Conservation (phyloP, 2,797 vertebrate genomes). For the Podarcis lilfordi region DNA sequence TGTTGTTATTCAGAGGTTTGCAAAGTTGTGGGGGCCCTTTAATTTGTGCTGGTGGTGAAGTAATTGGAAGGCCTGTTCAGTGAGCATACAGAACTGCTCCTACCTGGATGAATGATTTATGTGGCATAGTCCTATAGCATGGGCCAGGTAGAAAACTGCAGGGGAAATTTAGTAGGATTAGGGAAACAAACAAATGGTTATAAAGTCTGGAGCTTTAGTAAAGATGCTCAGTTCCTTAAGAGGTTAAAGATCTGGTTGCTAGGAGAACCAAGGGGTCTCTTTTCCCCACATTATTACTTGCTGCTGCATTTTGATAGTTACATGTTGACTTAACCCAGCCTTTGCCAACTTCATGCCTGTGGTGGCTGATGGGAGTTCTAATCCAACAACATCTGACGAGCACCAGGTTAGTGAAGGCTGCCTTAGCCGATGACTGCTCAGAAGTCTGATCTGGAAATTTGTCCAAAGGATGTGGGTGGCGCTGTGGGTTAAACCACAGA, state of each 20-base stretch:
- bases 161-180: neutral
- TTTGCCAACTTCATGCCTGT: too few species aligned
- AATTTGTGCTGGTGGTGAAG: neutral
- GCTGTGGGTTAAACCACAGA: too few species aligned
- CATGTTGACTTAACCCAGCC: too few species aligned
- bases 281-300: neutral
- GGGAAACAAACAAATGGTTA: neutral
- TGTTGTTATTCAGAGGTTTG: neutral
- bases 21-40: neutral
- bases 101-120: neutral
- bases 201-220: neutral
- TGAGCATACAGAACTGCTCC: neutral
- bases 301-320: neutral
- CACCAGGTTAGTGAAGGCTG: too few species aligned
- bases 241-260: neutral
- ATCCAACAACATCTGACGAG: too few species aligned
- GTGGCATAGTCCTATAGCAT: neutral
- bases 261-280: neutral
- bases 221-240: neutral
- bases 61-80: neutral
- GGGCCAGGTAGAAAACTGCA: neutral
- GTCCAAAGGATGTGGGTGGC: too few species aligned
- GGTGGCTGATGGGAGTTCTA: too few species aligned
- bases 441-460: too few species aligned
- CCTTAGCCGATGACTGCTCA: too few species aligned